Conservation (phyloP, 2,113 vertebrate genomes). For the Dendrocopos noguchii region DNA sequence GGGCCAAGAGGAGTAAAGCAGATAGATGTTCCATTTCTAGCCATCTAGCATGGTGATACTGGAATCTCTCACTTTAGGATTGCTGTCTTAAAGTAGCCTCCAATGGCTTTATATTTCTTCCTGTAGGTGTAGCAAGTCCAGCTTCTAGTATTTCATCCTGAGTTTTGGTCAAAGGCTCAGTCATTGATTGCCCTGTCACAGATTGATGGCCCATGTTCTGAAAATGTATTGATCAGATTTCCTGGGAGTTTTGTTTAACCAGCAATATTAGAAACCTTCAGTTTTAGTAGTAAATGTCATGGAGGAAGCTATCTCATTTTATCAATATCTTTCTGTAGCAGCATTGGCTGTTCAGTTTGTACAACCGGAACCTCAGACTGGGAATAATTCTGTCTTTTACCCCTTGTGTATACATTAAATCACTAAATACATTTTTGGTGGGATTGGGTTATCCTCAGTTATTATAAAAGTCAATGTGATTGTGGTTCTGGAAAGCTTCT, state of each 20-base stretch:
- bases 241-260: constrained; percentile 14
- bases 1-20: background rate
- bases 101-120: background rate
- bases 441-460: background rate
- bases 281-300: background rate
- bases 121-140: background rate
- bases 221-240: constrained; percentile 16
- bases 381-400: background rate
- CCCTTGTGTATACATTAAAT: background rate
- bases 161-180: background rate
- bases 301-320: background rate
- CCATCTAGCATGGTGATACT: background rate
- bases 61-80: background rate
- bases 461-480: background rate
- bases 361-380: background rate
- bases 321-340: background rate
- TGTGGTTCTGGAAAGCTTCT: background rate
- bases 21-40: background rate
- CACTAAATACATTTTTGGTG: background rate
- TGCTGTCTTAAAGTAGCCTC: background rate
- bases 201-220: background rate
- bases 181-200: fast-evolving
- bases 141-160: background rate
- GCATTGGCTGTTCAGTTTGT: background rate
- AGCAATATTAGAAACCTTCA: background rate